Evolutionary conservation across 1,140 invertebrate species (phyloP), one percentile per base, ranked within the genome.

Genomic region (Hylaeus volcanicus): DNA sequence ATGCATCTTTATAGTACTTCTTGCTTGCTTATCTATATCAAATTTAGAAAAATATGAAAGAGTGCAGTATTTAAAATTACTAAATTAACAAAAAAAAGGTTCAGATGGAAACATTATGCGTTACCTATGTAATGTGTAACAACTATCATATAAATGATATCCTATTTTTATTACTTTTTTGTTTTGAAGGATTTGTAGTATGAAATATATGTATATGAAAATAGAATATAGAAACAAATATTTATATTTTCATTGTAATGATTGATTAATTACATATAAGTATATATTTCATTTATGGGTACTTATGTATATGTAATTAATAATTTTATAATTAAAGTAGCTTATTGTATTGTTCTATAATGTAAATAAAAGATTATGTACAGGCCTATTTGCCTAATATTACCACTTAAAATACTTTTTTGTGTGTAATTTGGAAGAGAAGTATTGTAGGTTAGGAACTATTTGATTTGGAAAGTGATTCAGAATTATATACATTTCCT

Each of bases 1-100:
- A 56, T 75, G 79, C 73, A 75, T 80, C 41, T 45, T 58, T 65
- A 79, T 74, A 72, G 51, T 79, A 74, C 61, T 80, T 80, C 48
- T 26, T 75, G 79, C 79, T 65, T 79, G 77, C 77, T 80, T 80
- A 37, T 80, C 41, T 80, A 80, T 12, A 60, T 2, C 45, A 61
- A 26, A 60, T 61, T 58, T 63, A 56, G 53, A 58, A 15, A 68
- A 41, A 66, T 56, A 74, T 37, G 6, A 5, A 60, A 55, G 15
- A 73, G 61, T 39, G 43, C 14, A 2, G 53, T 55, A 71, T 41
- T 64, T 55, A 72, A 63, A 26, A 45, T 71, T 45, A 12, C 3
- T 78, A 15, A 53, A 8, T 72, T 45, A 3, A 11, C 6, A 53
- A 61, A 45, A 51, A 37, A 51, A 41, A 41, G 11, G 37, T 39